Conservation (phyloP, 2,113 vertebrate genomes). For the Xenopus laevis region DNA sequence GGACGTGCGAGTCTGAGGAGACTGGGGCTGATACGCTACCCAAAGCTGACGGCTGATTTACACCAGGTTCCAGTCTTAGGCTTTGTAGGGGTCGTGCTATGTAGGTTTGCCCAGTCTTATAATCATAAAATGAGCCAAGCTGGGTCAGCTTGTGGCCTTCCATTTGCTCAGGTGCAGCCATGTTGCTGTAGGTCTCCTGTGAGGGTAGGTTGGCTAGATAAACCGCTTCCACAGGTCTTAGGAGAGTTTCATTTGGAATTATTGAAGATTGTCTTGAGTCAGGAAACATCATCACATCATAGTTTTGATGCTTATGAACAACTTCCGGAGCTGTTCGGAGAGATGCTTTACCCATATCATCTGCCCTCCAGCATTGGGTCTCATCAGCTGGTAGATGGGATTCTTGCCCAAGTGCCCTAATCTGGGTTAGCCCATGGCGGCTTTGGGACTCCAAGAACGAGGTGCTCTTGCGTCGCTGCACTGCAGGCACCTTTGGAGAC, state of each 20-base stretch:
- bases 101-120: constrained; percentile 72
- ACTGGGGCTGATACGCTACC: constrained; percentile 66
- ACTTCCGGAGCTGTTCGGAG: constrained; percentile 76
- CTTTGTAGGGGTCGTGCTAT: constrained; percentile 73
- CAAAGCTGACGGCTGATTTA: constrained; percentile 62
- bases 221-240: constrained; percentile 78
- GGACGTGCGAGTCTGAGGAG: constrained; percentile 63
- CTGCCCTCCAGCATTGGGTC: constrained; percentile 67
- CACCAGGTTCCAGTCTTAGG: constrained; percentile 69
- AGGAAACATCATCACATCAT: constrained; percentile 75
- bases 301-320: constrained; percentile 65
- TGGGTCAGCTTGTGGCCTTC: constrained; percentile 65
- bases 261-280: constrained; percentile 77
- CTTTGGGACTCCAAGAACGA: constrained; percentile 95
- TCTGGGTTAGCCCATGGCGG: constrained; percentile 83
- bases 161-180: constrained; percentile 54
- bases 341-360: constrained; percentile 68
- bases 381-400: constrained; percentile 78
- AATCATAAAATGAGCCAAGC: constrained; percentile 77
- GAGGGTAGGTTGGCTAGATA: constrained; percentile 68
- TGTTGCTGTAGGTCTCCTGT: constrained; percentile 59
- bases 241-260: constrained; percentile 74
- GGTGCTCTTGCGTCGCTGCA: constrained; percentile 94
- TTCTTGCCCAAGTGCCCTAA: constrained; percentile 80
- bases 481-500: constrained; percentile 78